phyloP scores from a whole-genome alignment of 2,797 vertebrate species.

The Peromyscus aztecus region DNA sequence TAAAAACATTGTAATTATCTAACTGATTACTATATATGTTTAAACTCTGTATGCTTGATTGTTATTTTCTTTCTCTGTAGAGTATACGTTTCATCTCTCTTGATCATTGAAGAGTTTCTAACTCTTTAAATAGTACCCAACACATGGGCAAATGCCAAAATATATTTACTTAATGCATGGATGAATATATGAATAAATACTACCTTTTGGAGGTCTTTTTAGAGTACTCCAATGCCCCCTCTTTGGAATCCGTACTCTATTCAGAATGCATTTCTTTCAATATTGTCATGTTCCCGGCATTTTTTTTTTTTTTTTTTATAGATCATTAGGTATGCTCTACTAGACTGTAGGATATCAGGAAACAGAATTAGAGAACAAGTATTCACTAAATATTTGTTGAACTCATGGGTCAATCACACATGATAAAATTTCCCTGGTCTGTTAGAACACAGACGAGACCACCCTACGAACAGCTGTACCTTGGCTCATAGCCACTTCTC shows the following conservation, averaged over 20 bases:
- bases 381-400: neutral
- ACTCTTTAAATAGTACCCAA: neutral
- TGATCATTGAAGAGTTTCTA: neutral
- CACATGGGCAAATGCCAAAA: neutral
- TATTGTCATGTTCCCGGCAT: neutral
- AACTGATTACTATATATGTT: neutral
- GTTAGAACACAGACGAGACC: neutral
- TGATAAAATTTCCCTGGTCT: neutral
- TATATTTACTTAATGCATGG: conserved; percentile 10
- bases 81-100: neutral
- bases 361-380: neutral
- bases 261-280: neutral
- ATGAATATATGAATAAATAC: conserved; percentile 16
- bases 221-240: neutral
- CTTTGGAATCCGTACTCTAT: neutral
- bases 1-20: conserved; percentile 23
- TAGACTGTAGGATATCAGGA: neutral
- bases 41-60: neutral
- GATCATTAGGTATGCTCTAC: neutral
- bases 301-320: conserved; percentile 33
- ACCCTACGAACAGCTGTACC: neutral
- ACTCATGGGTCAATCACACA: neutral
- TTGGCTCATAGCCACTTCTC: neutral
- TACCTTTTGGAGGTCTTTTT: conserved; percentile 4
- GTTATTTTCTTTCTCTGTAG: conserved; percentile 7